These are phyloP conservation scores for Heliothis peltigera DNA, from an alignment of 2,888 invertebrate genomes.

Conservation along the genomic window DNA sequence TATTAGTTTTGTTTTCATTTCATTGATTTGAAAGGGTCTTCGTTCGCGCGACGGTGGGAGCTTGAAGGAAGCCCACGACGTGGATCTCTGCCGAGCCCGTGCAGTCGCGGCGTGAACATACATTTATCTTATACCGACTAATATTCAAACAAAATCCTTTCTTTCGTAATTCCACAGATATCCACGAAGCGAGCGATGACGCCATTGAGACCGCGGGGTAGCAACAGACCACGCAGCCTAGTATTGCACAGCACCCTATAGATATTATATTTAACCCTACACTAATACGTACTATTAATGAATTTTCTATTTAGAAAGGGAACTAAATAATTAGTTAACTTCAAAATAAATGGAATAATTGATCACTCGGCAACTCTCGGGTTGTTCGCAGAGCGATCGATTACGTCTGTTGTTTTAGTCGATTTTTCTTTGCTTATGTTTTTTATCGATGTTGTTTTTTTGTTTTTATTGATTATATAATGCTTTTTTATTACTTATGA, in stretches of 20 bases:
- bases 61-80: constrained; percentile 10
- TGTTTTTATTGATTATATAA: background rate
- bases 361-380: constrained; percentile 24
- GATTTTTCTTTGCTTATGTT: background rate
- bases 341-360: constrained; percentile 32
- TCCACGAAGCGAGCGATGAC: constrained; percentile 9
- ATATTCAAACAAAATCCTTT: constrained; percentile 7
- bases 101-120: constrained; percentile 15
- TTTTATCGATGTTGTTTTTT: background rate
- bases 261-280: background rate
- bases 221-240: constrained; percentile 11
- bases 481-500: background rate
- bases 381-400: constrained; percentile 21
- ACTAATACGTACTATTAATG: background rate
- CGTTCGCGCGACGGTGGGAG: constrained; percentile 24
- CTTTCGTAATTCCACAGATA: constrained; percentile 23
- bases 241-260: background rate
- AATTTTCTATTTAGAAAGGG: constrained; percentile 17
- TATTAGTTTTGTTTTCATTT: constrained; percentile 34
- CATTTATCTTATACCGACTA: background rate
- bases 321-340: constrained; percentile 19
- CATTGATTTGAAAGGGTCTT: constrained; percentile 42
- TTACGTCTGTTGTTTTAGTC: constrained; percentile 23
- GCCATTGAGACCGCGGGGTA: constrained; percentile 23
- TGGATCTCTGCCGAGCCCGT: constrained; percentile 4